Conservation (phyloP, 2,888 invertebrate genomes). For the Plusia festucae region DNA sequence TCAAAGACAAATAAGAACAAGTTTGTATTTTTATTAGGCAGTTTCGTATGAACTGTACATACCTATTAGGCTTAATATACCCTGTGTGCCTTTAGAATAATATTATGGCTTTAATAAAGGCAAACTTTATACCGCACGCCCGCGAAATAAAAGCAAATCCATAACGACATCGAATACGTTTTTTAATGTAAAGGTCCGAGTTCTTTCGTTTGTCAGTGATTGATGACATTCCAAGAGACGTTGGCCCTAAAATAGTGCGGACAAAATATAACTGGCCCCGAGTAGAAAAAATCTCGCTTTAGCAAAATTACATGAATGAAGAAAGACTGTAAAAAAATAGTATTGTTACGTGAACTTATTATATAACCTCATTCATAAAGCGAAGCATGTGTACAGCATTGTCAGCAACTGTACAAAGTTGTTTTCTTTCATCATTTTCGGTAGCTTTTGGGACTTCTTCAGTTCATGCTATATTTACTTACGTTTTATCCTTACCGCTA, state of each 20-base stretch:
- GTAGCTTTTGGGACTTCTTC: constrained; percentile 22
- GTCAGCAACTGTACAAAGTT: constrained; percentile 12
- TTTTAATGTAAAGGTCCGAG: constrained; percentile 72
- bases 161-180: constrained; percentile 68
- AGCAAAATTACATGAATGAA: constrained; percentile 58
- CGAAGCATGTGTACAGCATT: constrained; percentile 40
- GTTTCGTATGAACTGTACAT: constrained; percentile 15
- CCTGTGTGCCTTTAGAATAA: constrained; percentile 31
- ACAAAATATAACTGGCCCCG: constrained; percentile 50
- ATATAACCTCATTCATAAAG: constrained; percentile 64
- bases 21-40: constrained; percentile 22
- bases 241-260: constrained; percentile 63
- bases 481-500: constrained; percentile 17
- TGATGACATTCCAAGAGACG: constrained; percentile 72
- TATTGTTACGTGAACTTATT: constrained; percentile 65
- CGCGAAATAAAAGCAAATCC: constrained; percentile 68
- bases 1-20: not conserved
- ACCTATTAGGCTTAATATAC: constrained; percentile 12
- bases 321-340: constrained; percentile 57
- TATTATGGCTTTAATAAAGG: constrained; percentile 34
- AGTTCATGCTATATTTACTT: constrained; percentile 11
- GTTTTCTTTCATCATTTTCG: constrained; percentile 28
- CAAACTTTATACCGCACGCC: constrained; percentile 23
- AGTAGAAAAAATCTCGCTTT: constrained; percentile 53
- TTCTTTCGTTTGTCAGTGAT: constrained; percentile 74